Evolutionary conservation across 2,113 vertebrate genomes (phyloP).

Genomic region (Mesitornis unicolor): DNA sequence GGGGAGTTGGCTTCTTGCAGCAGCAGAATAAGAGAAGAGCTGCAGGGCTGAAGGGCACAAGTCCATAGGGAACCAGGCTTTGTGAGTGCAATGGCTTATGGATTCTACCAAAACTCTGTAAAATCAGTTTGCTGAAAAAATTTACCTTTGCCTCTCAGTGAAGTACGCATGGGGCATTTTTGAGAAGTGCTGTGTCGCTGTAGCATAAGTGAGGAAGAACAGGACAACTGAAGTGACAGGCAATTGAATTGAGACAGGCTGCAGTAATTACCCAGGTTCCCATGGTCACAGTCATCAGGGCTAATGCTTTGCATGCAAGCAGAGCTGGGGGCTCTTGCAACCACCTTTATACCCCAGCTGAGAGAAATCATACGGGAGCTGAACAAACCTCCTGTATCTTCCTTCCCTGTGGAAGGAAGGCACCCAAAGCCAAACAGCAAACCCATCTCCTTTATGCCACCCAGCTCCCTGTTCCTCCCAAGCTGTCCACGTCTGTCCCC

Average conservation of each 20-base stretch:
- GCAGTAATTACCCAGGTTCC: neutral
- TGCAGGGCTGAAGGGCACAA: neutral
- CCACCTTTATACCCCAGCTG: accelerated
- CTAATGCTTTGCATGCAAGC: neutral
- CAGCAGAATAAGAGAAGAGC: neutral
- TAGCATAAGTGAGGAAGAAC: neutral
- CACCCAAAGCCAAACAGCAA: neutral
- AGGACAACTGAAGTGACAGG: neutral
- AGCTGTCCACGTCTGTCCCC: neutral
- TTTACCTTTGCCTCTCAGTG: neutral
- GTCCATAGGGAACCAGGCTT: neutral
- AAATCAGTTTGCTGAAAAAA: neutral
- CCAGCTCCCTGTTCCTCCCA: neutral
- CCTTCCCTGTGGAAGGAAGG: neutral
- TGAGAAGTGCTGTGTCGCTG: neutral
- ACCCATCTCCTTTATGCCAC: neutral
- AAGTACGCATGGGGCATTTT: accelerated
- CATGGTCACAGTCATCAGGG: accelerated
- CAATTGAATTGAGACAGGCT: accelerated
- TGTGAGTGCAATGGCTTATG: accelerated
- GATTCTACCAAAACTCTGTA: neutral
- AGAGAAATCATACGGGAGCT: neutral
- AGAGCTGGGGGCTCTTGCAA: neutral
- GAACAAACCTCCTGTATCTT: neutral
- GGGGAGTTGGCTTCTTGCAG: neutral